A percentile compares a stretch with the other conserved stretches of the same genome.
phyloP scores from a whole-genome alignment of 2,888 invertebrate genomes.

The Luperina nickerlii region DNA sequence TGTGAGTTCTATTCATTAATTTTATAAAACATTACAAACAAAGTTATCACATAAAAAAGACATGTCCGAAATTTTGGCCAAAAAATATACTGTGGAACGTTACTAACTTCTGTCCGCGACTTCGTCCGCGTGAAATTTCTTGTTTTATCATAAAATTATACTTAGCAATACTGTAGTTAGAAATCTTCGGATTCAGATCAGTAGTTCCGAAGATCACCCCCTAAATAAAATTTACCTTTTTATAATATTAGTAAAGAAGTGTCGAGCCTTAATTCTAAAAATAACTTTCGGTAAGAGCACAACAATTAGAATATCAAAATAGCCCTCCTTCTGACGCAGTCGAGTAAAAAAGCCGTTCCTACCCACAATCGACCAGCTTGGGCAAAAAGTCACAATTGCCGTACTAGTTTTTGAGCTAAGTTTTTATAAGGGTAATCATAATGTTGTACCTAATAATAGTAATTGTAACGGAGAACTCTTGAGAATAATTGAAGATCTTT shows the following conservation, averaged over 20 bases:
- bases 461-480: conserved; percentile 12
- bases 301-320: background rate
- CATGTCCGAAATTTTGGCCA: too few relatives aligned
- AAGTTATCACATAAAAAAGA: too few relatives aligned
- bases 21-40: too few relatives aligned
- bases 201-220: background rate
- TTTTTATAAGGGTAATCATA: conserved; percentile 14
- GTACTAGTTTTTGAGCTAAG: conserved; percentile 2
- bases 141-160: background rate
- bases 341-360: background rate
- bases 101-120: background rate
- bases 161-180: background rate
- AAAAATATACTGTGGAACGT: too few relatives aligned
- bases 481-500: conserved; percentile 34
- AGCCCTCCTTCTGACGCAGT: too few relatives aligned
- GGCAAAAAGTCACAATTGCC: background rate
- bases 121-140: background rate
- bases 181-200: too few relatives aligned
- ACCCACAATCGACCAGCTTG: background rate
- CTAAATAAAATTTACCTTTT: background rate
- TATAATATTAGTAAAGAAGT: background rate
- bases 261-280: background rate
- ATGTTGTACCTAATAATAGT: conserved; percentile 2
- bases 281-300: background rate
- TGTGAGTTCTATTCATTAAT: too few relatives aligned